phyloP scores from a whole-genome alignment of 1,140 invertebrate genomes.

The Tetragnatha versicolor region DNA sequence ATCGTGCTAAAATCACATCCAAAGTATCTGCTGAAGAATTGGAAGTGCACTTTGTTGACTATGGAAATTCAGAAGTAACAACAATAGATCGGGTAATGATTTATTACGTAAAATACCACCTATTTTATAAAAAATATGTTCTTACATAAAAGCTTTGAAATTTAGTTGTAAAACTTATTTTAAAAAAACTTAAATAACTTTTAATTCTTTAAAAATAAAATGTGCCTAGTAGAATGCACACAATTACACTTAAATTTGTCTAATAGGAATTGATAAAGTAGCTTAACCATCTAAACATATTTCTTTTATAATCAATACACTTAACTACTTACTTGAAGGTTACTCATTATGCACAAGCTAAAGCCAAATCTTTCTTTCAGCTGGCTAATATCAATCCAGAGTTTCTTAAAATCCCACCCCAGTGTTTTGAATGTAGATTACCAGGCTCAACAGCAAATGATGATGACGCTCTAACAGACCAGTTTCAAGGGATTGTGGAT shows the following conservation, averaged over 20 bases:
- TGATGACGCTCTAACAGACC: background rate
- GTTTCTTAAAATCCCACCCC: constrained; percentile 11
- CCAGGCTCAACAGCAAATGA: background rate
- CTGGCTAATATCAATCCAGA: constrained; percentile 2
- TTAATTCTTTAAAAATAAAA: background rate
- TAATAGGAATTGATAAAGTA: too few relatives aligned
- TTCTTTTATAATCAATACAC: too few relatives aligned
- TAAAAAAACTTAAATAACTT: background rate
- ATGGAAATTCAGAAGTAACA: constrained; percentile 72
- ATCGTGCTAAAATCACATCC: constrained; percentile 80
- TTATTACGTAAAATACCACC: background rate
- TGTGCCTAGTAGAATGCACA: too few relatives aligned
- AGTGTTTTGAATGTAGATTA: constrained; percentile 22
- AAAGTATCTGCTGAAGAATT: constrained; percentile 70
- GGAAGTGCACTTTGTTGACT: constrained; percentile 80
- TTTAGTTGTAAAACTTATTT: background rate
- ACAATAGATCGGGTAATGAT: background rate
- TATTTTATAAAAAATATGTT: background rate
- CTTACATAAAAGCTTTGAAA: too few relatives aligned
- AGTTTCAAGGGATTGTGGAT: background rate
- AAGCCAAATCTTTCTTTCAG: constrained; percentile 38
- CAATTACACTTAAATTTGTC: too few relatives aligned
- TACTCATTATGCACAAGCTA: too few relatives aligned
- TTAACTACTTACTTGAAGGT: too few relatives aligned
- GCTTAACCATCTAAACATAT: too few relatives aligned